phyloP scores from a whole-genome alignment of 2,888 invertebrate species.

The Nasonia oneida region DNA sequence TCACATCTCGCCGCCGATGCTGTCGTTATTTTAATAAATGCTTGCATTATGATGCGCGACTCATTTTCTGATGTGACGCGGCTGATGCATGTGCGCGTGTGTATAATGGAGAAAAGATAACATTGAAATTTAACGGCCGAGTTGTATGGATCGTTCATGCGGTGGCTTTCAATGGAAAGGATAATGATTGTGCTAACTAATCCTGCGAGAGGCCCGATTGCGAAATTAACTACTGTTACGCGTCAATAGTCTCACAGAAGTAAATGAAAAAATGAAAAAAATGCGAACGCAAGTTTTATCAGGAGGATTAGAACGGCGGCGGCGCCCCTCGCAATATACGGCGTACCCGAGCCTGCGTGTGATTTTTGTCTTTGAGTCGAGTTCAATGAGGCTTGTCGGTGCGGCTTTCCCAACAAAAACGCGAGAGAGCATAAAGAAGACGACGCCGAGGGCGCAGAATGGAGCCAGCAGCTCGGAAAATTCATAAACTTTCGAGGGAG shows the following conservation, averaged over 20 bases:
- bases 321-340: neutral
- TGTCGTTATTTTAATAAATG: slow-evolving; percentile 60
- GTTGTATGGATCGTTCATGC: slow-evolving; percentile 16
- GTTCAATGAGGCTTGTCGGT: slow-evolving; percentile 9
- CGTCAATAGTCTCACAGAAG: no score
- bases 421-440: slow-evolving; percentile 24
- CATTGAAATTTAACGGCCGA: slow-evolving; percentile 47
- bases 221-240: neutral
- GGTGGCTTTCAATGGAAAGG: slow-evolving; percentile 16
- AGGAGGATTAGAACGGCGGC: neutral
- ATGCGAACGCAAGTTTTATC: neutral
- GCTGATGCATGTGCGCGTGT: neutral
- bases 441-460: slow-evolving; percentile 57
- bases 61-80: slow-evolving; percentile 22
- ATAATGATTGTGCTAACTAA: slow-evolving; percentile 42
- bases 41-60: slow-evolving; percentile 34
- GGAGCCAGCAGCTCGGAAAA: slow-evolving; percentile 66
- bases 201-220: neutral
- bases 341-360: neutral
- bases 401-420: slow-evolving; percentile 42
- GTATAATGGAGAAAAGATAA: slow-evolving; percentile 47
- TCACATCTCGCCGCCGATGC: slow-evolving; percentile 3
- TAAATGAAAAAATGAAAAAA: no score
- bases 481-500: slow-evolving; percentile 69
- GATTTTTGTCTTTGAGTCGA: slow-evolving; percentile 19